Base-by-base conservation (phyloP, 2,888 invertebrate genomes). In the Synergus gifuensis region DNA sequence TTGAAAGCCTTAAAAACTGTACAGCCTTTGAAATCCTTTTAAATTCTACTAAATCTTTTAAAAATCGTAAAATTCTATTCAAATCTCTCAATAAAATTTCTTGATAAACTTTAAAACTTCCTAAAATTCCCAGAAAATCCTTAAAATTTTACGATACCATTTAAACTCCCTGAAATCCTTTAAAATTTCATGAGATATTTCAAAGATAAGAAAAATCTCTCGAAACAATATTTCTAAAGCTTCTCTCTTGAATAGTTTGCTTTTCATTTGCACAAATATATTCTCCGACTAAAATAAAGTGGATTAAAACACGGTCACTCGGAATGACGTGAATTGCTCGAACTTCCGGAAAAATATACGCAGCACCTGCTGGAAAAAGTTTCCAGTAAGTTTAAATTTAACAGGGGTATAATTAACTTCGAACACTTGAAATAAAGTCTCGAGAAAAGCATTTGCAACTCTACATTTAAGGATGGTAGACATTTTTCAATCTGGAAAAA, bases 331-430 rank as follows among this genome's bases (percentile, higher is more conserved):
- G 4, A 46, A 49, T 54, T n/a, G n/a, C 11, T 40, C 40, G 49
- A n/a, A 73, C 18, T n/a, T 73, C 36, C n/a, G 11, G 54, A n/a
- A 54, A 49, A 69, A 49, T 54, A 49, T 54, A 18, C 73, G 11
- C 28, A 73, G 49, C 54, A 54, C 2, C 22, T 49, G 49, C 16
- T 73, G 46, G 46, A 73, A 73, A 73, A 49, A n/a, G n/a, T 73
- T 73, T 54, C 54, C 22, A 36, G 16, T n/a, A 73, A 73, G 54
- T 73, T 73, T 54, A 18, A 73, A 73, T 73, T 73, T n/a, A 16
- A 54, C 54, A 36, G 36, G 9, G 36, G 36, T 40, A 73, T 73
- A 73, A 73, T 54, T 73, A 73, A 54, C 49, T 73, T 54, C 14
- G 3, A 73, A 16, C n/a, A 36, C n/a, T 73, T 54, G 54, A 73